Conservation (phyloP, 1,140 invertebrate species). For the Caenorhabditis briggsae region DNA sequence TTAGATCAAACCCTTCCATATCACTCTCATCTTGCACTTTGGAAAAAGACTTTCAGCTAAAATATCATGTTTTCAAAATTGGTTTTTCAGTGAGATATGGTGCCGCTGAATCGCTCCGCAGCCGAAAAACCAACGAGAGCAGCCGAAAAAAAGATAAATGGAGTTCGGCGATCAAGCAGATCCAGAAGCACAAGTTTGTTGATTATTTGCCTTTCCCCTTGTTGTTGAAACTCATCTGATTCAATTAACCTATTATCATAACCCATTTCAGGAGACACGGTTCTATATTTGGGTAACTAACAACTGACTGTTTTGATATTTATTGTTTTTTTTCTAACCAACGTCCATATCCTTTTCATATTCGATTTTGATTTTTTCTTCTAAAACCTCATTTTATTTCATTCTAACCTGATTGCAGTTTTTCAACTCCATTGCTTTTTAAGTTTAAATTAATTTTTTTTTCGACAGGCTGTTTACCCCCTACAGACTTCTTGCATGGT, state of each 20-base stretch:
- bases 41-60: too few species aligned
- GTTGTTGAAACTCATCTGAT: background rate
- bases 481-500: background rate
- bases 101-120: background rate
- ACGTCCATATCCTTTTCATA: background rate
- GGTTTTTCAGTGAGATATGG: constrained; percentile 38
- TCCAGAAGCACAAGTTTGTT: constrained; percentile 71
- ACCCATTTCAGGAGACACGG: constrained; percentile 25
- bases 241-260: background rate
- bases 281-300: constrained; percentile 44
- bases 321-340: background rate
- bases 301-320: background rate
- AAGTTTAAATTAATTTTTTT: background rate
- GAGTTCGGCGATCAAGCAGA: constrained; percentile 64
- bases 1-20: too few species aligned
- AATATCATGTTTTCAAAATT: too few species aligned
- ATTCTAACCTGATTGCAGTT: constrained; percentile 8
- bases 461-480: background rate
- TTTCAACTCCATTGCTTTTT: background rate
- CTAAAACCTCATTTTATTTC: background rate
- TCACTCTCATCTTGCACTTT: too few species aligned
- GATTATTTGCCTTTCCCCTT: background rate
- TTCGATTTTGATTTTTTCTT: background rate
- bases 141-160: constrained; percentile 61
- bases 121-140: constrained; percentile 39